These are phyloP conservation scores for Sericinus montela DNA, from an alignment of 2,888 invertebrate genomes.

Conservation along the genomic window DNA sequence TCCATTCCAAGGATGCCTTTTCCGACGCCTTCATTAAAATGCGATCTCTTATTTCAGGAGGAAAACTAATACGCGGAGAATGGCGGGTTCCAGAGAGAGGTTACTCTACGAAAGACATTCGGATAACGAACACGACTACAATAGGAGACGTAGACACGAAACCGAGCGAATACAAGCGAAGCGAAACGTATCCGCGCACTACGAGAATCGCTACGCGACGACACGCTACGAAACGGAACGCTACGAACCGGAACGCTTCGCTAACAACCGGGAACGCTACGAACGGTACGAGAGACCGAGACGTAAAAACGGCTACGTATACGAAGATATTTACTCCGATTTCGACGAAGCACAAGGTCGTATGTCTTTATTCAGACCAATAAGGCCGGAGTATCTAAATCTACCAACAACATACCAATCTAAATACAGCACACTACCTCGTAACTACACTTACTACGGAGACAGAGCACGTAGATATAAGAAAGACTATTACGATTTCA, in stretches of 20 bases:
- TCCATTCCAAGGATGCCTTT: constrained; percentile 1
- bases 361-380: constrained; percentile 68
- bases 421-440: constrained; percentile 67
- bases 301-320: constrained; percentile 69
- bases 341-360: constrained; percentile 72
- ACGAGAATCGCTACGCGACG: constrained; percentile 7
- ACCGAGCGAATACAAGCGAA: constrained; percentile 10
- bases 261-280: constrained; percentile 33
- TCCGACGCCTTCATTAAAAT: constrained; percentile 35
- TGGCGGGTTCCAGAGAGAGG: constrained; percentile 70
- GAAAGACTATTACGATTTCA: constrained; percentile 68
- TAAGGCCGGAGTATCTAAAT: constrained; percentile 70
- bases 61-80: constrained; percentile 45
- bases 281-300: constrained; percentile 47
- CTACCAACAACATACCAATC: constrained; percentile 59
- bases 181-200: constrained; percentile 8
- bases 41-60: constrained; percentile 49
- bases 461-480: constrained; percentile 51
- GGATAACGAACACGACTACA: constrained; percentile 50
- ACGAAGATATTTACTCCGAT: constrained; percentile 74
- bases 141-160: constrained; percentile 41
- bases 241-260: constrained; percentile 20
- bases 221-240: constrained; percentile 23
- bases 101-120: constrained; percentile 60
- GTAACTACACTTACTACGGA: constrained; percentile 61